phyloP scores from a whole-genome alignment of 2,113 vertebrate species.

The Erinaceus europaeus region DNA sequence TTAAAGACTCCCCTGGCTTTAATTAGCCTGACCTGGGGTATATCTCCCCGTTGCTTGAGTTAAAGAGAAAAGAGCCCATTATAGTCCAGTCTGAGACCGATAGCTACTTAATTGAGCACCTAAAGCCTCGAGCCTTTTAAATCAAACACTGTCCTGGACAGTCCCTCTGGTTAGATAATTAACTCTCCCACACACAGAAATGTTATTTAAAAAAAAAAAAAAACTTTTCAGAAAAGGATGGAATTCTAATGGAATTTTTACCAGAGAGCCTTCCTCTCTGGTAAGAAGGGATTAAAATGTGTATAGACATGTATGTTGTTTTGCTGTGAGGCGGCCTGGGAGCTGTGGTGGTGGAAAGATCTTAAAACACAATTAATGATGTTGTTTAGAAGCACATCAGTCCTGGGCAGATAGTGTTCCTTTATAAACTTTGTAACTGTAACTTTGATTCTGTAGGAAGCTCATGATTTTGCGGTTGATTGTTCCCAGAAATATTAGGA shows the following conservation, averaged over 20 bases:
- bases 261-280: conserved; percentile 71
- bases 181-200: conserved; percentile 85
- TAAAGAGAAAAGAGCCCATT: conserved; percentile 95
- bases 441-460: conserved; percentile 66
- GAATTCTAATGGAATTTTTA: conserved; percentile 80
- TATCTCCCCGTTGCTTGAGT: conserved; percentile 90
- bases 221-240: conserved; percentile 80
- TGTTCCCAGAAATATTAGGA: conserved; percentile 64
- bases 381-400: conserved; percentile 56
- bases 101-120: conserved; percentile 98
- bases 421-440: conserved; percentile 62
- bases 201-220: conserved; percentile 66
- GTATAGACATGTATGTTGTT: conserved; percentile 58
- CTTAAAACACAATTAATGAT: conserved; percentile 55
- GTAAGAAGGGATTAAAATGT: conserved; percentile 72
- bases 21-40: conserved; percentile 96
- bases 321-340: conserved; percentile 50
- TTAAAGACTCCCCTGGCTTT: conserved; percentile 98
- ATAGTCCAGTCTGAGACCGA: conserved; percentile 95
- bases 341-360: conserved; percentile 46
- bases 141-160: conserved; percentile 95
- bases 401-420: not conserved
- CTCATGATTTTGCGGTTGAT: conserved; percentile 51
- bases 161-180: conserved; percentile 93
- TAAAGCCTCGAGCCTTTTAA: conserved; percentile 96